Base-by-base conservation (phyloP, 2,888 invertebrate species). In the Aquatica leii region DNA sequence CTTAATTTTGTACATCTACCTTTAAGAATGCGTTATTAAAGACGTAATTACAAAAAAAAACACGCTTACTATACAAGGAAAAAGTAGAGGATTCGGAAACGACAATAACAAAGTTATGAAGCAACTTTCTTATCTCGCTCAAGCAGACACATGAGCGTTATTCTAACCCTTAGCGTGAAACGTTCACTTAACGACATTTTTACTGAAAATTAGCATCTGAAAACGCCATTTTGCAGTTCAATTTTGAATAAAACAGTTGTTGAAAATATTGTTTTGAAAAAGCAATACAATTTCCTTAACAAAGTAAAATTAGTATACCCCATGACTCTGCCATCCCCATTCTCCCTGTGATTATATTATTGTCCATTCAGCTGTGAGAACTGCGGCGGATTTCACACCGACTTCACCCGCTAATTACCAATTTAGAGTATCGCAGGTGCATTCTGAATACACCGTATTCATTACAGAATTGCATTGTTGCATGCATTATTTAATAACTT, bases 351-450 rank as follows among this genome's bases (percentile, higher is more conserved):
- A 80, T 80, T 80, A 80, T 76, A 78, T 78, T 77, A 80, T 80
- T 79, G 78, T 79, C 77, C 79, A 71, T 76, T 79, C 75, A 78
- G 74, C 77, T 80, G 80, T 77, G 79, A 75, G 77, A 76, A 76
- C 76, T 80, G 79, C 78, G 80, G 80, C 80, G 74, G 77, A 81
- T 81, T 81, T 81, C 79, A 80, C 80, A 80, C 80, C 80, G 79
- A 79, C 77, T 81, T 79, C 80, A 80, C 80, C 76, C 77, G 78
- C 79, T 81, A 81, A 81, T 81, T 80, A 81, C 78, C 81, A 80
- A 81, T 81, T 81, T 81, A 77, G 79, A 78, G 75, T 74, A 75
- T 73, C 73, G 73, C 76, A 78, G 78, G 78, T 78, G 79, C 78
- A 77, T 74, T 72, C 71, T 78, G 77, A 77, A 78, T 74, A 69